Conservation (phyloP, 1,140 invertebrate species). For the Aphis craccivora region DNA sequence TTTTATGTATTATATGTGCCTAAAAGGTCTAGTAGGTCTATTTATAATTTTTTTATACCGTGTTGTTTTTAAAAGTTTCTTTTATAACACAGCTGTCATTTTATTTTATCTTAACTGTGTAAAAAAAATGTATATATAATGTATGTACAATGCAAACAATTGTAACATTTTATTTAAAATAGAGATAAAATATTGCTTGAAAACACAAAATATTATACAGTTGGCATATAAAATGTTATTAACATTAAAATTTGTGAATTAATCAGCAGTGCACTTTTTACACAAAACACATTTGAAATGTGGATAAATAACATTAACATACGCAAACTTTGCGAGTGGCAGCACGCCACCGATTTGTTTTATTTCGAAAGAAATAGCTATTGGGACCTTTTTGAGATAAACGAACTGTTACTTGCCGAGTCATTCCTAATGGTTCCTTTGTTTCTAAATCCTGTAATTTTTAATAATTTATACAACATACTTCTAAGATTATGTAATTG, state of each 20-base stretch:
- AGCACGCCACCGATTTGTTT: constrained; percentile 68
- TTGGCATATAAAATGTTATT: background rate
- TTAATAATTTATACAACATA: constrained; percentile 11
- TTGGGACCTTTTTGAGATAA: constrained; percentile 62
- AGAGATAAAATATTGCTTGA: background rate
- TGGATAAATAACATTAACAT: constrained; percentile 64
- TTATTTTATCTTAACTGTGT: background rate
- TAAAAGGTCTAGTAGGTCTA: background rate
- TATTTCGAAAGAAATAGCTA: constrained; percentile 61
- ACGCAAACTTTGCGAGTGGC: constrained; percentile 74
- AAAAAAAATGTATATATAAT: background rate
- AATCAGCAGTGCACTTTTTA: constrained; percentile 46
- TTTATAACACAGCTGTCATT: background rate
- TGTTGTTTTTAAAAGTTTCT: background rate
- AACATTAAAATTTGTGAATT: background rate
- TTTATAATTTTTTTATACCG: background rate
- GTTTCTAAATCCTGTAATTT: constrained; percentile 60
- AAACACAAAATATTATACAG: background rate
- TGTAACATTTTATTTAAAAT: background rate
- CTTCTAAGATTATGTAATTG: background rate
- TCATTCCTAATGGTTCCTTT: constrained; percentile 61
- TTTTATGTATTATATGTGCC: background rate
- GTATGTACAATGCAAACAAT: background rate
- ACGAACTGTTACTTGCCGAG: constrained; percentile 61
- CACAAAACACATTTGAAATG: constrained; percentile 40